Conservation (phyloP, 2,888 invertebrate genomes). For the Desoria tigrina region DNA sequence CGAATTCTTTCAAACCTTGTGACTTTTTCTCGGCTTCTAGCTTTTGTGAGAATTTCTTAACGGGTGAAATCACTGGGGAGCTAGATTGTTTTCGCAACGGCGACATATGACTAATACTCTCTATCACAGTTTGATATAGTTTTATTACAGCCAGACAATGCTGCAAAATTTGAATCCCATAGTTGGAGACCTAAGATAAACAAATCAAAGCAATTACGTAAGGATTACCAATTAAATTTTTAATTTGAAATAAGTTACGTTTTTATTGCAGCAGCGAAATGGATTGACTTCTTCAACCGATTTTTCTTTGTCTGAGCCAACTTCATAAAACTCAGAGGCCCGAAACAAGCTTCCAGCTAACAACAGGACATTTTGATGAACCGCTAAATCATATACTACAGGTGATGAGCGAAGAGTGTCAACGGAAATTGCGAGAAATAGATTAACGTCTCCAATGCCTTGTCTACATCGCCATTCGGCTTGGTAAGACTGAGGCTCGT, state of each 20-base stretch:
- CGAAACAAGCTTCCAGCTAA: constrained; percentile 64
- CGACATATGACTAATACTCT: constrained; percentile 61
- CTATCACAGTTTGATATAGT: constrained; percentile 73
- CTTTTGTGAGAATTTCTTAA: constrained; percentile 50
- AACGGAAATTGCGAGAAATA: constrained; percentile 57
- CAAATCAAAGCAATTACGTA: neutral
- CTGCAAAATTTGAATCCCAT: constrained; percentile 67
- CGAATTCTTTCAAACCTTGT: constrained; percentile 37
- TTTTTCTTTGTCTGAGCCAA: constrained; percentile 24
- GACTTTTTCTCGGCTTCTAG: constrained; percentile 50
- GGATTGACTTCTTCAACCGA: constrained; percentile 38
- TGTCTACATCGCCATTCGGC: constrained; percentile 67
- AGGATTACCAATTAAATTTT: neutral
- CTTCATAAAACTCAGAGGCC: constrained; percentile 35
- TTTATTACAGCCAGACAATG: constrained; percentile 72
- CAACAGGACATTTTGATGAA: constrained; percentile 60
- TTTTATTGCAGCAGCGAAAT: constrained; percentile 36
- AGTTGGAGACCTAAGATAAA: constrained; percentile 57
- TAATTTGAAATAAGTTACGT: constrained; percentile 22
- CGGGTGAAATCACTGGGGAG: constrained; percentile 50
- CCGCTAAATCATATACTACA: constrained; percentile 62
- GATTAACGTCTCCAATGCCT: constrained; percentile 29
- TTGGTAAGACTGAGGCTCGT: constrained; percentile 68
- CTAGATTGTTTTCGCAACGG: constrained; percentile 37
- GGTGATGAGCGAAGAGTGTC: constrained; percentile 61